Evolutionary conservation across 2,888 invertebrate species (phyloP).

Genomic region (Drosophila emarginata): DNA sequence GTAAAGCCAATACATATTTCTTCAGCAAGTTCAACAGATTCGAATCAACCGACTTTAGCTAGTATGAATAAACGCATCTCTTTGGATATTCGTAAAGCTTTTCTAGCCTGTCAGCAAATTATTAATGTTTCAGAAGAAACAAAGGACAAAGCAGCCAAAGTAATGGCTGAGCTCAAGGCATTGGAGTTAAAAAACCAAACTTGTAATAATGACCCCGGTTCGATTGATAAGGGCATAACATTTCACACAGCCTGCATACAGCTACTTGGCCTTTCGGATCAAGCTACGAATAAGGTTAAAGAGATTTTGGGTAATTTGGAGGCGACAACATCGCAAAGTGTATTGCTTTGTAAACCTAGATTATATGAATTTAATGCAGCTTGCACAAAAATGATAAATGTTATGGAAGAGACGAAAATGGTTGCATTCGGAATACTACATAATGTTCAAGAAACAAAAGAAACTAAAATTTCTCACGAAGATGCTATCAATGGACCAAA

Average conservation of each 20-base stretch:
- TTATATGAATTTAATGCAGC: not conserved
- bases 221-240: not conserved
- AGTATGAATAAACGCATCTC: not conserved
- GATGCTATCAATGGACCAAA: too few species aligned
- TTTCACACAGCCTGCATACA: not conserved
- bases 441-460: not conserved
- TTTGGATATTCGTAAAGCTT: not conserved
- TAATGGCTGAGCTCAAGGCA: constrained; percentile 18
- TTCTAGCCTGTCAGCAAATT: not conserved
- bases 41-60: not conserved
- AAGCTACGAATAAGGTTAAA: not conserved
- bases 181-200: not conserved
- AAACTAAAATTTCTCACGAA: not conserved
- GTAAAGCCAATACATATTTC: too few species aligned
- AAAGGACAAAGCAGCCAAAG: constrained; percentile 21
- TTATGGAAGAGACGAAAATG: not conserved
- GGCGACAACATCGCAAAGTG: not conserved
- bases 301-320: not conserved
- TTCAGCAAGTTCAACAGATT: too few species aligned
- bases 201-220: not conserved
- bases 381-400: not conserved
- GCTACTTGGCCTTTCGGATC: not conserved
- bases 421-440: not conserved
- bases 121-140: constrained; percentile 45
- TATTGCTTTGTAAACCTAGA: not conserved